Evolutionary conservation across 2,797 vertebrate genomes (phyloP).

Genomic region (Argyrosomus regius): DNA sequence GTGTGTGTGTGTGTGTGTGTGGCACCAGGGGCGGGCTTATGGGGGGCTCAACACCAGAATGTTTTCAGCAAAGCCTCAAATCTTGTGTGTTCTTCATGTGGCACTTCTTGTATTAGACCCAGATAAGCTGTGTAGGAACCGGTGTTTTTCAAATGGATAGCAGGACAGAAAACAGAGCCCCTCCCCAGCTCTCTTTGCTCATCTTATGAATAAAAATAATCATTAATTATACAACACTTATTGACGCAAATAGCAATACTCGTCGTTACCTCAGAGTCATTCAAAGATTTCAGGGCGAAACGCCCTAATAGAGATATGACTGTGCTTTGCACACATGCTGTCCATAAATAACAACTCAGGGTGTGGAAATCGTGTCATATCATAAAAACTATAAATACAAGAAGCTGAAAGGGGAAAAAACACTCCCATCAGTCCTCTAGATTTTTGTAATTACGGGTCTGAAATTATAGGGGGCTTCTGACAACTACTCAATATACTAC

Average conservation of each 20-base stretch:
- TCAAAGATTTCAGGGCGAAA: not conserved
- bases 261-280: not conserved
- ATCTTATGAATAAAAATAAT: not conserved
- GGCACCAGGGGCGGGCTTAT: not conserved
- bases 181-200: not conserved
- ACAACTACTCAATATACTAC: not conserved
- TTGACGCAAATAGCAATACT: too few species aligned
- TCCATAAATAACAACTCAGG: constrained; percentile 1
- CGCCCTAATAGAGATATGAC: not conserved
- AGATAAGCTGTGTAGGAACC: not conserved
- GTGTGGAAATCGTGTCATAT: constrained; percentile 1
- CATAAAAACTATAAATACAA: not conserved
- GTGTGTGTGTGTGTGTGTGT: not conserved
- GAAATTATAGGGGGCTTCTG: not conserved
- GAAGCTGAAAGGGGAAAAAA: not conserved
- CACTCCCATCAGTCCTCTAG: not conserved
- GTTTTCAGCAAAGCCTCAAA: not conserved
- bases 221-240: too few species aligned
- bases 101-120: not conserved
- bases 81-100: not conserved
- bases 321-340: constrained; percentile 31
- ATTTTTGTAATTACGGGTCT: not conserved
- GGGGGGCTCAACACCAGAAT: not conserved
- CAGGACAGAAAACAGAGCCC: not conserved
- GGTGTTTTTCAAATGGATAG: not conserved